Percentiles rank a stretch among this genome's conserved stretches.
phyloP scores from a whole-genome alignment of 2,888 invertebrate species.

The Dolomedes plantarius region DNA sequence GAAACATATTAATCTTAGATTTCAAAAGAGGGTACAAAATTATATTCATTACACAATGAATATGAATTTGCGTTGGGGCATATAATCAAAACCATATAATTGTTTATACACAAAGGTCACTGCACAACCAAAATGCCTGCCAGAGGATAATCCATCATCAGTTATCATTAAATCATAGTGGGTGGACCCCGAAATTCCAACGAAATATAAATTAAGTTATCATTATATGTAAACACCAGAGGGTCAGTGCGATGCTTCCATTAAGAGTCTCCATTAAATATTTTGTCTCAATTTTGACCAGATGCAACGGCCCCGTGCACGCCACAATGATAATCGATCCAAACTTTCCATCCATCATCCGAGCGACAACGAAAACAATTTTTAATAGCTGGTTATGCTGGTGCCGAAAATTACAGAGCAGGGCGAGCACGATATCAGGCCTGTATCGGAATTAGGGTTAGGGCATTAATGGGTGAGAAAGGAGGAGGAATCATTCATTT shows the following conservation, averaged over 20 bases:
- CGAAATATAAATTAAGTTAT: neutral
- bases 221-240: neutral
- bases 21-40: too few relatives aligned
- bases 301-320: conserved; percentile 45
- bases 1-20: too few relatives aligned
- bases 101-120: too few relatives aligned
- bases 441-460: neutral
- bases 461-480: conserved; percentile 31
- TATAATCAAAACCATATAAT: too few relatives aligned
- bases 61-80: too few relatives aligned
- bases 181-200: neutral
- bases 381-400: conserved; percentile 49
- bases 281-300: conserved; percentile 59
- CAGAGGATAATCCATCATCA: neutral
- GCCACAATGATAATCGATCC: conserved; percentile 46
- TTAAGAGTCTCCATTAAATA: conserved; percentile 4
- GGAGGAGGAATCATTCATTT: conserved; percentile 21
- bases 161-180: neutral
- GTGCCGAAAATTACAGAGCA: conserved; percentile 56
- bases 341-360: conserved; percentile 49
- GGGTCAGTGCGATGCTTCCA: neutral
- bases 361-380: conserved; percentile 58
- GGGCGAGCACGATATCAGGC: conserved; percentile 29
- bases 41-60: too few relatives aligned
- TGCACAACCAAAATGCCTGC: too few relatives aligned